Base-by-base conservation (phyloP, 2,888 invertebrate genomes). In the Eulithis testata region DNA sequence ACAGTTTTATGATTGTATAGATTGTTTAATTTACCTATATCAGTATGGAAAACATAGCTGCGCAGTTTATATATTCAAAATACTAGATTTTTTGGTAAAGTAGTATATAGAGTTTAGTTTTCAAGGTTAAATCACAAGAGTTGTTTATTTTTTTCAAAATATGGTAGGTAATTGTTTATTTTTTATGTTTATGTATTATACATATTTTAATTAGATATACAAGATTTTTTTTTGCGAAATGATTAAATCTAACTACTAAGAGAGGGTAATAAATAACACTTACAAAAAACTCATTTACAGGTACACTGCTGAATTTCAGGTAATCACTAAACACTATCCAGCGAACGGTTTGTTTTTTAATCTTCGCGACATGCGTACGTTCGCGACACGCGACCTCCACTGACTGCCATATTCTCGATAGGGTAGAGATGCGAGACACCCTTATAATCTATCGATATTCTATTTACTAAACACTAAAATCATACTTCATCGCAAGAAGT, bases 391-490 rank as follows among this genome's bases (percentile, higher is more conserved):
- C 78, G 85, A 81, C 73, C 81, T 85, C 77, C 78, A 83, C 85
- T 79, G 82, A 91, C 88, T 89, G 85, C 78, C 83, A 82, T 80
- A 77, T 78, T 81, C 77, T 78, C 80, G 74, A 72, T 72, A 73
- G 69, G 69, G 66, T 62, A 86, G 88, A 73, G 89, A 79, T 79
- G 90, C 65, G 73, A 72, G 73, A 72, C 74, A 76, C 56, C 60
- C 69, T 45, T 56, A 51, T 44, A 27, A 12, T 60, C 12, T 80
- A 75, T 87, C 87, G 86, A 87, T 83, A 78, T 40, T 57, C 62
- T 54, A 63, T 50, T 31, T 21, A 43, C 40, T 40, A 12, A 58
- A 54, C 11, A 53, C 31, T 43, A 57, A 49, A 61, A 60, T 49
- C 51, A 5, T 11, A 47, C 43, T 12, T 5, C 27, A 45, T 63